Percentiles rank a stretch among this genome's conserved stretches.
Conservation (phyloP, 2,797 vertebrate genomes). For the Amazona ochrocephala region DNA sequence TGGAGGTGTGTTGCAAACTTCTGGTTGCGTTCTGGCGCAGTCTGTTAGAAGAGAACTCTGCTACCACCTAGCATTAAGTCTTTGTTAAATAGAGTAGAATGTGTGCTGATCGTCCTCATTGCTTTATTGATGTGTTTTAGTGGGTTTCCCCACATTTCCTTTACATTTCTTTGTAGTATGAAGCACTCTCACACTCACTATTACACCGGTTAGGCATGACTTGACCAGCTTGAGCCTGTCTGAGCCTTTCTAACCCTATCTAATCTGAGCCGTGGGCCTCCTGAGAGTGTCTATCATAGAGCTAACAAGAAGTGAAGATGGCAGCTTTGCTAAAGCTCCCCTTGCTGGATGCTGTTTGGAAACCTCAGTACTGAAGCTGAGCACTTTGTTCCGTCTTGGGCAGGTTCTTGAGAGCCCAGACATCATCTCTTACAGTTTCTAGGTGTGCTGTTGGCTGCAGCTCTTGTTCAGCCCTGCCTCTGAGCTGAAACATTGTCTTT, state of each 20-base stretch:
- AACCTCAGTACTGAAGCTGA: not conserved
- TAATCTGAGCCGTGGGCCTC: not conserved
- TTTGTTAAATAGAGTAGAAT: not conserved
- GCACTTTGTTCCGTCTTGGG: not conserved
- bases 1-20: not conserved
- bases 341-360: not conserved
- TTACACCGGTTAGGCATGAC: not conserved
- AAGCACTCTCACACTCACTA: fast-evolving
- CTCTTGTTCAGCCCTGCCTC: not conserved
- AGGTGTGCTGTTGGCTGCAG: not conserved
- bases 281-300: not conserved
- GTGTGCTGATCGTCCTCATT: not conserved
- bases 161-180: not conserved
- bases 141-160: not conserved
- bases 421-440: not conserved
- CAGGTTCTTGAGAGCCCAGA: not conserved
- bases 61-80: not conserved
- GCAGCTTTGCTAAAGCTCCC: not conserved
- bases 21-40: not conserved
- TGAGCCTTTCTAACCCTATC: not conserved
- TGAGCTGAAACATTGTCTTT: not conserved
- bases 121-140: not conserved
- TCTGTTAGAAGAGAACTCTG: not conserved
- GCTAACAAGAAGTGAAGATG: not conserved
- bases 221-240: not conserved